Evolutionary conservation across 2,113 vertebrate genomes (phyloP).

Genomic region (Copsychus sechellarum): DNA sequence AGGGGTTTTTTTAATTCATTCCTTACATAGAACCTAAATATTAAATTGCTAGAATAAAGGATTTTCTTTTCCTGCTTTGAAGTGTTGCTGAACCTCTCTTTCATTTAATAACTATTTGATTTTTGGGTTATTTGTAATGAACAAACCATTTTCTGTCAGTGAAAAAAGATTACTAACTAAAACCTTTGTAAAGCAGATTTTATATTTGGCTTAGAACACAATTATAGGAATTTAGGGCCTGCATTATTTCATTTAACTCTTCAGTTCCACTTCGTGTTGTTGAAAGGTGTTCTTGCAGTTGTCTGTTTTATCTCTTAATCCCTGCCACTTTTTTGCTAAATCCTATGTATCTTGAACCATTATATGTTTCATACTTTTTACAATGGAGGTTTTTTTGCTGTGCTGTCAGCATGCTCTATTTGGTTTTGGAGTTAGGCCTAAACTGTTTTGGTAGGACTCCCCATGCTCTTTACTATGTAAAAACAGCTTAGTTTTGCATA

Average conservation of each 20-base stretch:
- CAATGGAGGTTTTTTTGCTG: neutral
- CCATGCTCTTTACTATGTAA: neutral
- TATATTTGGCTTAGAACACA: neutral
- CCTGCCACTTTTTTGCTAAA: neutral
- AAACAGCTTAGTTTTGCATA: neutral
- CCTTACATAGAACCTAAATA: neutral
- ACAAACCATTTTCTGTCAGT: neutral
- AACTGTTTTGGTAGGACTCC: neutral
- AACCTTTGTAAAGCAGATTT: neutral
- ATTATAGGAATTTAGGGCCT: neutral
- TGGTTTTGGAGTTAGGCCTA: neutral
- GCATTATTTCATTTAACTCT: neutral
- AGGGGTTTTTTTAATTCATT: rapidly evolving
- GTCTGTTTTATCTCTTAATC: neutral
- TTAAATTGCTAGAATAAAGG: neutral
- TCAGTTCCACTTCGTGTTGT: neutral
- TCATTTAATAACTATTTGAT: neutral
- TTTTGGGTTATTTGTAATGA: neutral
- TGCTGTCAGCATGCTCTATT: neutral
- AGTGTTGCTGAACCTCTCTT: neutral
- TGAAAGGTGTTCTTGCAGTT: neutral
- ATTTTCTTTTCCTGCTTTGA: neutral
- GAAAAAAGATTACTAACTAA: neutral
- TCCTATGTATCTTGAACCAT: neutral
- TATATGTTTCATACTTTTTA: neutral